phyloP scores from a whole-genome alignment of 2,797 vertebrate species.

The Anguilla megastoma region DNA sequence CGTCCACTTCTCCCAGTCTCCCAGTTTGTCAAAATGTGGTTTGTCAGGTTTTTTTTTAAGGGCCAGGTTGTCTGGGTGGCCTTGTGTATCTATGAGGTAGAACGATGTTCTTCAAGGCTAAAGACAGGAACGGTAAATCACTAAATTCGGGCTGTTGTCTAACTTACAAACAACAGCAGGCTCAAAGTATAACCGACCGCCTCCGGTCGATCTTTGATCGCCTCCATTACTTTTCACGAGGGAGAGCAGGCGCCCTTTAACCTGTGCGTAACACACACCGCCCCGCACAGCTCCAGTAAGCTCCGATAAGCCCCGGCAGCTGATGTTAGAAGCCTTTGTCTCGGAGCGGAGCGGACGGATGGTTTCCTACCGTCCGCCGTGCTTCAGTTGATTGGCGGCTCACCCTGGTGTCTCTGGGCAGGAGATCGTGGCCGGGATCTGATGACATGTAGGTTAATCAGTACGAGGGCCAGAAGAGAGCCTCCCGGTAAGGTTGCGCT shows the following conservation, averaged over 20 bases:
- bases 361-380: neutral
- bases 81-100: neutral
- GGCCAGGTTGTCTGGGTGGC: neutral
- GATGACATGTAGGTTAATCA: conserved; percentile 8
- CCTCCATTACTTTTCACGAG: neutral
- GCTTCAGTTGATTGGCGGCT: neutral
- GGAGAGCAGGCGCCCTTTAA: neutral
- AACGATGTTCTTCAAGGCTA: neutral
- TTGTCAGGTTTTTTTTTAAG: neutral
- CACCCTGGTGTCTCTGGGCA: neutral
- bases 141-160: neutral
- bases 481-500: neutral
- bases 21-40: neutral
- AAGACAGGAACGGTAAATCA: neutral
- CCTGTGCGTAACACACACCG: neutral
- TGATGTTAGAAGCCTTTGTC: conserved; percentile 12
- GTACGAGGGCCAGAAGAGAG: neutral
- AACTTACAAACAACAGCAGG: neutral
- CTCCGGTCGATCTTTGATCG: neutral
- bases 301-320: neutral
- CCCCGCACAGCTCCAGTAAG: neutral
- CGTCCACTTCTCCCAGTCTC: neutral
- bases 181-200: neutral
- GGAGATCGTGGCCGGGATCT: neutral
- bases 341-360: neutral